Evolutionary conservation across 2,888 invertebrate species (phyloP), one percentile per base, ranked within the genome.

Genomic region (Mythimna albipuncta): DNA sequence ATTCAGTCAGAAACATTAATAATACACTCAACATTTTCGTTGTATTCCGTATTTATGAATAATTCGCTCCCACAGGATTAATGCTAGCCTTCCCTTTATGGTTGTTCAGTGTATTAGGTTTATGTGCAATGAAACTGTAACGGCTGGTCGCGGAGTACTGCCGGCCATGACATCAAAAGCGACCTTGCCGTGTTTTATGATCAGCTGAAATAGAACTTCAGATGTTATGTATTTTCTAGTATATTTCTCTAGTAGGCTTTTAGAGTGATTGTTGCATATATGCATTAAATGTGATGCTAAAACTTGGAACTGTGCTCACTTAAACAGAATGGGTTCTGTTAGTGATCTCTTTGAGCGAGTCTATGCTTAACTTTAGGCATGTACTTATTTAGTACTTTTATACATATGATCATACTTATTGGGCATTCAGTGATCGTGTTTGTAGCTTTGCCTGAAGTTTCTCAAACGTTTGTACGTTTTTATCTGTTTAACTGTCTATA

Each of bases 41-140:
- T 57, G 35, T 67, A 64, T 61, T 44, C 41, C 35, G 41, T 47
- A 54, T 44, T 57, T 67, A 78, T 67, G 67, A 81, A 81, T 82
- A 82, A 81, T 81, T 75, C 55, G 35, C 62, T 73, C 50, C 64
- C 68, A 57, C 32, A 58, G 70, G 70, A 76, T 72, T 84, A 66
- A 84, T 72, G 65, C 47, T 71, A 41, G 63, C 75, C 57, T 61
- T 54, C 78, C 69, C 64, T 84, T 82, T 82, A 85, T 58, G 68
- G 64, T 68, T 82, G 76, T 79, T 79, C 69, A 71, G 82, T 72
- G 76, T 76, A 85, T 77, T 72, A 85, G 67, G 72, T 84, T 84
- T 84, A 84, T 79, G 77, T 69, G 75, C 77, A 76, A 82, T 85
- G 69, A 85, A 84, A 85, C 21, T 9, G 66, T 69, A 72, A 85